Evolutionary conservation across 1,140 invertebrate genomes (phyloP).

Genomic region (Zophobas atratus): DNA sequence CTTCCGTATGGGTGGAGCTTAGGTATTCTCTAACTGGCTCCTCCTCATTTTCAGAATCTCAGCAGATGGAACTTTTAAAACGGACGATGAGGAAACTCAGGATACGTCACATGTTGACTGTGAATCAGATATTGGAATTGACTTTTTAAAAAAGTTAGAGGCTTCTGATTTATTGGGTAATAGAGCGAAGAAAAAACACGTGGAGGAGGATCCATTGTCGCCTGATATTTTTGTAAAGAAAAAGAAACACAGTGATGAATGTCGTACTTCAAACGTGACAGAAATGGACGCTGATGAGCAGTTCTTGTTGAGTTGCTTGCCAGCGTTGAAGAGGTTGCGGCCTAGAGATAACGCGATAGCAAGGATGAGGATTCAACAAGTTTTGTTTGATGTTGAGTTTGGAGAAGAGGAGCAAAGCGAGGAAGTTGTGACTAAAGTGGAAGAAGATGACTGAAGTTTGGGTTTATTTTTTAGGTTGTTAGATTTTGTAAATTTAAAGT

Average conservation of each 20-base stretch:
- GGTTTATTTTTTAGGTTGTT: too few species aligned
- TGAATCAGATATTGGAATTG: background rate
- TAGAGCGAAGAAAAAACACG: background rate
- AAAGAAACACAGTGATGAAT: too few species aligned
- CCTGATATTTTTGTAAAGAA: background rate
- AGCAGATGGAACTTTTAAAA: background rate
- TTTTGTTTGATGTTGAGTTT: constrained; percentile 21
- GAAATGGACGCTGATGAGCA: background rate
- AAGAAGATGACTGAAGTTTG: too few species aligned
- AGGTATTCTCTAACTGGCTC: too few species aligned
- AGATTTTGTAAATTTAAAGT: too few species aligned
- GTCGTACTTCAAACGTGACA: too few species aligned
- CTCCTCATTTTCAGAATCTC: too few species aligned
- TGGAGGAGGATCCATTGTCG: background rate
- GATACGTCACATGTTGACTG: background rate
- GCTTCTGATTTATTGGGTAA: background rate
- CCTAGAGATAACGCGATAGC: constrained; percentile 8
- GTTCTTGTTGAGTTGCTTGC: constrained; percentile 15
- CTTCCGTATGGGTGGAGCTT: too few species aligned
- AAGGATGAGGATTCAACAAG: constrained; percentile 18
- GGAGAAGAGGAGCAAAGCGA: background rate
- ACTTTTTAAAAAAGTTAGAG: too few species aligned
- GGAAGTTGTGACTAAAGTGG: background rate
- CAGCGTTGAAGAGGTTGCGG: constrained; percentile 2
- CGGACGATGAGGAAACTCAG: background rate